phyloP scores from a whole-genome alignment of 2,113 vertebrate species.

The Scophthalmus maximus region DNA sequence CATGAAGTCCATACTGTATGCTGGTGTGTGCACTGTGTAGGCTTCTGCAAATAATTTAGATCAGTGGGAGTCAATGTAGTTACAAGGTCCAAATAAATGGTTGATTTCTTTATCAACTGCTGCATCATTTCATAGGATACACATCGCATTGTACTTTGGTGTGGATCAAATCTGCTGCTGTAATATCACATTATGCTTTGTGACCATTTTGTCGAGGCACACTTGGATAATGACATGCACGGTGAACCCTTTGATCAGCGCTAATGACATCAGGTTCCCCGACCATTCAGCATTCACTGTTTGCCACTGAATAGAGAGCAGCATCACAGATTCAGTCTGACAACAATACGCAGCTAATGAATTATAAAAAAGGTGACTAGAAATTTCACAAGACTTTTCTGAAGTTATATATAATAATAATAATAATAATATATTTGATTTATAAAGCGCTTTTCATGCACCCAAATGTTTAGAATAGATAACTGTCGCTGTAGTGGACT shows the following conservation, averaged over 20 bases:
- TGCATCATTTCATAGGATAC: slow-evolving; percentile 36
- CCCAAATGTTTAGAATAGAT: background rate
- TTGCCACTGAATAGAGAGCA: slow-evolving; percentile 53
- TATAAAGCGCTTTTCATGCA: too few species aligned
- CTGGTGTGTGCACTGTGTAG: background rate
- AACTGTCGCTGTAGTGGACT: background rate
- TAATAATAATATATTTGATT: too few species aligned
- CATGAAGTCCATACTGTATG: slow-evolving; percentile 11
- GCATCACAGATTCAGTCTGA: slow-evolving; percentile 26
- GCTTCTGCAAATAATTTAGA: background rate
- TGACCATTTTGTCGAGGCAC: slow-evolving; percentile 51
- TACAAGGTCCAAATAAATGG: slow-evolving; percentile 10
- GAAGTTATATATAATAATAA: too few species aligned
- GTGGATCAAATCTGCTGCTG: slow-evolving; percentile 39
- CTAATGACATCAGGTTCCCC: slow-evolving; percentile 63
- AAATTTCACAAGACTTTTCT: background rate
- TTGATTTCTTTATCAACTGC: slow-evolving; percentile 18
- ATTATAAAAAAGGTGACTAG: too few species aligned
- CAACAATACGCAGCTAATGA: slow-evolving; percentile 7
- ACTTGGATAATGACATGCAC: slow-evolving; percentile 54
- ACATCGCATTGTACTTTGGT: slow-evolving; percentile 21
- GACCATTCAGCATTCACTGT: slow-evolving; percentile 42
- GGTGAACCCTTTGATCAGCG: slow-evolving; percentile 69
- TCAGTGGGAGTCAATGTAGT: background rate
- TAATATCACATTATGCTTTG: slow-evolving; percentile 43